phyloP scores from a whole-genome alignment of 2,113 vertebrate genomes.

The Maccullochella peelii region DNA sequence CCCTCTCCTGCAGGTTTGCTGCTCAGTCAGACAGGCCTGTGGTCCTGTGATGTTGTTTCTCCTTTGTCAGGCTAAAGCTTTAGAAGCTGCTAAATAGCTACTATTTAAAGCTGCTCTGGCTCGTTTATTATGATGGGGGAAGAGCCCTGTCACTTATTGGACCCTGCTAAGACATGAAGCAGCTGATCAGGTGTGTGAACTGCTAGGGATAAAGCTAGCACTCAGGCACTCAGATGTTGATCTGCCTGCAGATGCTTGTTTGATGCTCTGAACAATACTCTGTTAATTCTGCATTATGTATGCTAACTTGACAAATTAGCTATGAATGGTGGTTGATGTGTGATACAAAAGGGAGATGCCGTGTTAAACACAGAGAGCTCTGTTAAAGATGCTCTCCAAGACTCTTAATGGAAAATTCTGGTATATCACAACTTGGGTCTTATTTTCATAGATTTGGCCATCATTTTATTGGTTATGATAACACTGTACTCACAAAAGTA shows the following conservation, averaged over 20 bases:
- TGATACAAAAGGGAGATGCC: background rate
- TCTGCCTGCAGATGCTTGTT: background rate
- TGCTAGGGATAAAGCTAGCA: background rate
- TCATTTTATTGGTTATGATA: background rate
- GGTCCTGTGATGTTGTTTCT: constrained; percentile 24
- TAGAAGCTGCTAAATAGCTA: constrained; percentile 43
- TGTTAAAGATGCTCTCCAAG: background rate
- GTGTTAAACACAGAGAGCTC: background rate
- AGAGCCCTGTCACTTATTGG: background rate
- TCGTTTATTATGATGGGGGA: background rate
- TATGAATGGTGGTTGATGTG: background rate
- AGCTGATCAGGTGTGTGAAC: constrained; percentile 34
- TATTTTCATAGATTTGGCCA: background rate
- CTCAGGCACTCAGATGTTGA: background rate
- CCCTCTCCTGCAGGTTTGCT: constrained; percentile 42
- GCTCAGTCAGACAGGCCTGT: constrained; percentile 15
- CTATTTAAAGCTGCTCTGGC: constrained; percentile 15
- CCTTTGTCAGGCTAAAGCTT: constrained; percentile 40
- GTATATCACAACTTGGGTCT: background rate
- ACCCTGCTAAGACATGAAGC: constrained; percentile 12
- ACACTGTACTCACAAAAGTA: background rate
- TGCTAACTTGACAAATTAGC: background rate
- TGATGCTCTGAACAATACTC: background rate
- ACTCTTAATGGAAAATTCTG: background rate
- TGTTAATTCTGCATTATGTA: background rate